phyloP scores from a whole-genome alignment of 1,140 invertebrate genomes.

The Forficula auricularia region DNA sequence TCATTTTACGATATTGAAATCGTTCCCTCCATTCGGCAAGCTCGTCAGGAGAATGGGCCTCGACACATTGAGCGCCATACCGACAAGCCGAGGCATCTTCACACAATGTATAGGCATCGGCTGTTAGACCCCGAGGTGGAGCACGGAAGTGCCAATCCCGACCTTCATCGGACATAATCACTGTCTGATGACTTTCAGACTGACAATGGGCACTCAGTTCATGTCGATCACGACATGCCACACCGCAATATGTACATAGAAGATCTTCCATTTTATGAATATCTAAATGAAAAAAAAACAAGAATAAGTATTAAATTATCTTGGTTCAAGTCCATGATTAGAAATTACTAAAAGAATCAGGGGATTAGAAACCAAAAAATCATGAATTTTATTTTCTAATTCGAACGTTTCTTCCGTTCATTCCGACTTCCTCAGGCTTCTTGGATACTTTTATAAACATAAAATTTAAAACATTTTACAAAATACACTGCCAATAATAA shows the following conservation, averaged over 20 bases:
- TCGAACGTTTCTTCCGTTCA: too few species aligned
- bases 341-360: too few species aligned
- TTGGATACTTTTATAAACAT: too few species aligned
- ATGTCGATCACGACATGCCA: conserved; percentile 35
- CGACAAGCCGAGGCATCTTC: conserved; percentile 35
- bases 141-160: conserved; percentile 50
- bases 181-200: conserved; percentile 44
- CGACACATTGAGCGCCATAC: conserved; percentile 51
- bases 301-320: too few species aligned
- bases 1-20: conserved; percentile 44
- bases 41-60: conserved; percentile 54
- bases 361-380: too few species aligned
- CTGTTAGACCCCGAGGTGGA: conserved; percentile 42
- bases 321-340: too few species aligned
- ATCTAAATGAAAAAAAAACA: too few species aligned
- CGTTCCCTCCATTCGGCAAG: conserved; percentile 56
- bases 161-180: conserved; percentile 51
- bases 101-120: conserved; percentile 33
- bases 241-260: conserved; percentile 40
- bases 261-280: conserved; percentile 1
- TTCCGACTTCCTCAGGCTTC: too few species aligned
- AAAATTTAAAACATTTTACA: too few species aligned
- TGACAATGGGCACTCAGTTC: conserved; percentile 45
- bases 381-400: too few species aligned
- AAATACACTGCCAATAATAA: too few species aligned